phyloP scores from a whole-genome alignment of 2,113 vertebrate species.

The Bothrops jararaca region DNA sequence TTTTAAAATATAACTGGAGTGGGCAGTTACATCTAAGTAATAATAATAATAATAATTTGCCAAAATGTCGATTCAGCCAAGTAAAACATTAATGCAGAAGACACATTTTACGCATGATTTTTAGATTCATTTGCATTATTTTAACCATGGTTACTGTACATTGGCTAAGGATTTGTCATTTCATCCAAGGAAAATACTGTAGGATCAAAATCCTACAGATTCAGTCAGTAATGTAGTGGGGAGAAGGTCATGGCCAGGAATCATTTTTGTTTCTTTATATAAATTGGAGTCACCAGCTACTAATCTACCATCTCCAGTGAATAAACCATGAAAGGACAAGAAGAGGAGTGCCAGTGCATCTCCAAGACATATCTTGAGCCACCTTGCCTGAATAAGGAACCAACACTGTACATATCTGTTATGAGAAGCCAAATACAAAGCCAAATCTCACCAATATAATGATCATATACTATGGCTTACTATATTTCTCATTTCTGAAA shows the following conservation, averaged over 20 bases:
- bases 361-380: background rate
- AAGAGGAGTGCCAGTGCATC: background rate
- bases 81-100: background rate
- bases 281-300: background rate
- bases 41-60: background rate
- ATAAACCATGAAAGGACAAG: background rate
- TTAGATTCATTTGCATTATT: background rate
- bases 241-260: background rate
- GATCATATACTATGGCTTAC: background rate
- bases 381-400: background rate
- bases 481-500: background rate
- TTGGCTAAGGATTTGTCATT: background rate
- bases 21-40: background rate
- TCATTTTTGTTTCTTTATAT: background rate
- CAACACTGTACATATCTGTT: background rate
- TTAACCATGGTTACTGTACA: background rate
- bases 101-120: background rate
- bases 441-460: background rate
- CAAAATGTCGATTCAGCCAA: background rate
- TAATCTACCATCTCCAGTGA: background rate
- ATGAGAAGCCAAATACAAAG: slow-evolving; percentile 19
- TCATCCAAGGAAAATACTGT: background rate
- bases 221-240: background rate
- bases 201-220: background rate
- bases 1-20: background rate